phyloP scores from a whole-genome alignment of 2,888 invertebrate genomes.

The Pristionchus exspectatus region DNA sequence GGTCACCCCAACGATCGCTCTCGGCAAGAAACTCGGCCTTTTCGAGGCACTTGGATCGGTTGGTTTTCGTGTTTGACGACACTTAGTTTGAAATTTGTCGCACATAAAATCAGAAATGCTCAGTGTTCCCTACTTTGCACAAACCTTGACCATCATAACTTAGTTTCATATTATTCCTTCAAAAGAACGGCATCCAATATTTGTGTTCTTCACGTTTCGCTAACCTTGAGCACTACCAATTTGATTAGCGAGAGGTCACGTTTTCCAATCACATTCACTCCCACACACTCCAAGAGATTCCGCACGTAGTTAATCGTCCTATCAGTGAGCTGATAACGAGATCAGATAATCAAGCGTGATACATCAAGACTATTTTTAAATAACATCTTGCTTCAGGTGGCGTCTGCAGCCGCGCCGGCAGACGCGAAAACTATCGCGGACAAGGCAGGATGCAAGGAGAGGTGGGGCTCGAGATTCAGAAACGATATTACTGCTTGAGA shows the following conservation, averaged over 20 bases:
- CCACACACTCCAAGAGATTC: not conserved
- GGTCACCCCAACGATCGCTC: slow-evolving; percentile 27
- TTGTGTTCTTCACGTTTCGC: not conserved
- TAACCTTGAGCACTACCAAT: not conserved
- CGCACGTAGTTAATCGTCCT: not conserved
- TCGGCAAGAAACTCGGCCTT: slow-evolving; percentile 52
- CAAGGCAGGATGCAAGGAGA: slow-evolving; percentile 66
- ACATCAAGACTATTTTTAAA: not conserved
- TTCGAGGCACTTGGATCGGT: slow-evolving; percentile 54
- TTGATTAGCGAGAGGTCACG: not conserved
- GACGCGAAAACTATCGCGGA: slow-evolving; percentile 65
- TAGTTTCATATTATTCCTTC: too few relatives aligned
- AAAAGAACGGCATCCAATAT: too few relatives aligned
- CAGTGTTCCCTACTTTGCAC: too few relatives aligned
- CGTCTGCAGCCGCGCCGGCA: slow-evolving; percentile 57
- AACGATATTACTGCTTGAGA: not conserved
- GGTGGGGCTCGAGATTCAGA: slow-evolving; percentile 53
- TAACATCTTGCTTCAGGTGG: not conserved
- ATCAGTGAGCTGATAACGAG: not conserved
- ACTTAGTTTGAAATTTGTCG: too few relatives aligned
- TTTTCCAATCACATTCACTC: not conserved
- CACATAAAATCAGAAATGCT: too few relatives aligned
- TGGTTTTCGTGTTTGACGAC: not conserved
- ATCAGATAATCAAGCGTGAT: not conserved
- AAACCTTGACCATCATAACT: not conserved